Base-by-base conservation (phyloP, 2,113 vertebrate genomes). In the Todiramphus saurophagus region DNA sequence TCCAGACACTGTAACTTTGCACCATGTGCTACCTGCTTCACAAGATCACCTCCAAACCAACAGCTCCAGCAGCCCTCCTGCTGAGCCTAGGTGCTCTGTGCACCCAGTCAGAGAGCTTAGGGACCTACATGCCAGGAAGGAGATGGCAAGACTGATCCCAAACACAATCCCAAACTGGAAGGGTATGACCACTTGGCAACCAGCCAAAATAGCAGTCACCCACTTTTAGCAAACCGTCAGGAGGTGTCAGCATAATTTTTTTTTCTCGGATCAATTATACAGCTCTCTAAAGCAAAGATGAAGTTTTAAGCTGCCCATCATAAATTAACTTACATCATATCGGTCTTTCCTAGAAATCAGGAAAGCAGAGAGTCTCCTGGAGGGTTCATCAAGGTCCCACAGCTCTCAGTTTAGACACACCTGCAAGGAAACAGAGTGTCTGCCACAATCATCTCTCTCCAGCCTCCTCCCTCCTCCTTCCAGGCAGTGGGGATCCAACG, bases 61-160 rank as follows among this genome's bases (percentile, higher is more conserved):
- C n/a, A 62, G 44, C 25, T 37, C 59, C 70, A 50, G 66, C 51
- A 78, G 35, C 35, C 13, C 33, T 73, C 31, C 59, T 0, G 0
- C 31, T 48, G 48, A 74, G 48, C n/a, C 46, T 37, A 59, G 44
- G 21, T 59, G 58, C 51, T 59, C 25, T 18, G 46, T 24, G 39
- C 60, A 44, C 16, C 12, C 19, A 4, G 15, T 15, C 9, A 58
- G 46, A 53, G 37, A 73, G 23, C 31, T 66, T 15, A 20, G 30
- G 16, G 31, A 84, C 51, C 31, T 53, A 11, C 18, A 3, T 17
- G 39, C 23, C 0, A 0, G 30, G 27, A 64, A 20, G 55, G 17
- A 63, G 33, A 27, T 10, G 14, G 33, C 1, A 2, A 53, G 44
- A n/a, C 28, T 30, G 16, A 39, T 27, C 50, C 35, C 50, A 59